Base-by-base conservation (phyloP, 2,888 invertebrate genomes). In the Phortica okadai region DNA sequence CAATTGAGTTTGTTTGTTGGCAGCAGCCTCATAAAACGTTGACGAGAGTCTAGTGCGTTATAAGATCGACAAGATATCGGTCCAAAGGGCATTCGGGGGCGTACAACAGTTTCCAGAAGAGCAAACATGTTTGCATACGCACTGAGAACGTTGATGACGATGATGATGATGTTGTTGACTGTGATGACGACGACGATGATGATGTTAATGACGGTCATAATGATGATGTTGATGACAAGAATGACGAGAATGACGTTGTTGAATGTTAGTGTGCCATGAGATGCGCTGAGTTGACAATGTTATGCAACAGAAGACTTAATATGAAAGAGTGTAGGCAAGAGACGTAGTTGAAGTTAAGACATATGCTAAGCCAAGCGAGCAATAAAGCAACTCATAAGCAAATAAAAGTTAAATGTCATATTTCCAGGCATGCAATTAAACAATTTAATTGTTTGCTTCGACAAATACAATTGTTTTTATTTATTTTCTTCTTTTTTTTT, bases 91-190 rank as follows among this genome's bases (percentile, higher is more conserved):
- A 3, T 14, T 1, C 6, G 56, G n/a, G 56, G 56, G 56, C n/a
- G n/a, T 56, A 16, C 16, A 56, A 1, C n/a, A 6, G 56, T 16
- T 56, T 56, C 50, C 50, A 8, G 14, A 3, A 50, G 25, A 62
- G 62, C 62, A 62, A 62, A 62, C 25, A 62, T 62, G 25, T 62
- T 62, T 62, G 62, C 62, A 62, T 62, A 62, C 62, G 62, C 62
- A 62, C n/a, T 62, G 62, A 21, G 25, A 62, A 62, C 21, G 10
- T 6, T 10, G 25, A 11, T 59, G 59, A 59, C 16, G 59, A 16
- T n/a, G 21, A 59, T 21, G 10, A 11, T 10, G 25, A 11, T 62
- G 62, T 25, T 25, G 62, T 16, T 62, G 7, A 62, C 62, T 25
- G 62, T 16, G 62, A 62, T 25, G 62, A 62, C 10, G 21, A 62